Conservation (phyloP, 2,797 vertebrate genomes). For the Chrysocyon brachyurus region DNA sequence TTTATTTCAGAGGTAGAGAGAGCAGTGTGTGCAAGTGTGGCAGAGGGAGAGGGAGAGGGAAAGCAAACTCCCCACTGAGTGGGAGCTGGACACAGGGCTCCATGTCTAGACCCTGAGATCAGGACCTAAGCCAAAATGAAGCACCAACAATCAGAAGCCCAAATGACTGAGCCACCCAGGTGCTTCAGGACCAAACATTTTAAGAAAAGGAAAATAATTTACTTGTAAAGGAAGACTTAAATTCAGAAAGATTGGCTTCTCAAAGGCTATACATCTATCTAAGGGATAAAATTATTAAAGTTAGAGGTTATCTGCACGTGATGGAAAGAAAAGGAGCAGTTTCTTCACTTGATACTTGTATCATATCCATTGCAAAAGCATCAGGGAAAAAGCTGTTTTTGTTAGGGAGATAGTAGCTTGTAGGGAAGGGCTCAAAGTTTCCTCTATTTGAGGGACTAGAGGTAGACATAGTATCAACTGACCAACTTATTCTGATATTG, state of each 20-base stretch:
- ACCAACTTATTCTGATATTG: background rate
- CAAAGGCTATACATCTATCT: background rate
- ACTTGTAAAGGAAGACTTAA: constrained; percentile 35
- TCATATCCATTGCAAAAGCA: background rate
- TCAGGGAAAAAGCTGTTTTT: background rate
- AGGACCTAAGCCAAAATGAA: too few species aligned
- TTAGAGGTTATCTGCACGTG: background rate
- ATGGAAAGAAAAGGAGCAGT: background rate
- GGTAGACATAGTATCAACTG: background rate
- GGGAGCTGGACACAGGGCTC: too few species aligned
- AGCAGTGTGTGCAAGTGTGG: too few species aligned
- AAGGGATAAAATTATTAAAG: background rate
- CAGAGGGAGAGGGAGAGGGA: too few species aligned
- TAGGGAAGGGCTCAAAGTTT: background rate
- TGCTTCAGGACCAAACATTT: background rate
- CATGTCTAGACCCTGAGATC: background rate
- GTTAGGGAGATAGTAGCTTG: background rate
- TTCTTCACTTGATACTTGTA: background rate
- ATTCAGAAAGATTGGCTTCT: background rate
- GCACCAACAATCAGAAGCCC: background rate
- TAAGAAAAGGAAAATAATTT: background rate
- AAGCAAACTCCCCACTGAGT: too few species aligned
- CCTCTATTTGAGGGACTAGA: background rate
- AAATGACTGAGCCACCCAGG: background rate
- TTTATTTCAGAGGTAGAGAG: too few species aligned